A percentile compares a stretch with the other conserved stretches of the same genome.
Conservation (phyloP, 1,140 invertebrate species). For the Tetranychus urticae region DNA sequence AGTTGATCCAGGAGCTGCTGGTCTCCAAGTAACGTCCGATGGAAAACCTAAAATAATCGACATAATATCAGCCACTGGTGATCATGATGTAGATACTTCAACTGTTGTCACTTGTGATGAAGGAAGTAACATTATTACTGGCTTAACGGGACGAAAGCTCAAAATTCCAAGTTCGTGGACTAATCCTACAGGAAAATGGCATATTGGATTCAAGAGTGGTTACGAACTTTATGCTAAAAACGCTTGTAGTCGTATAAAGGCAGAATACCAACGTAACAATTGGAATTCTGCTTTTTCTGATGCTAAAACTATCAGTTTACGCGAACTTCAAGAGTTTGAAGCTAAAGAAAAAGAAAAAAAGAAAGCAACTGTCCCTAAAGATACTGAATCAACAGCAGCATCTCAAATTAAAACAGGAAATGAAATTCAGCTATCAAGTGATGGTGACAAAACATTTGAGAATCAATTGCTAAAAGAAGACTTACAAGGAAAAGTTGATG, state of each 20-base stretch:
- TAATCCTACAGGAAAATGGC: constrained; percentile 34
- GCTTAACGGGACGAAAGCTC: constrained; percentile 61
- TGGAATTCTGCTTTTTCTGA: constrained; percentile 38
- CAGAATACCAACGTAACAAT: too few species aligned
- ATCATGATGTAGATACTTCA: constrained; percentile 75
- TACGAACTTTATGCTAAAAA: constrained; percentile 61
- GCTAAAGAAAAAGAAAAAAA: constrained; percentile 47
- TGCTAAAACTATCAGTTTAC: too few species aligned
- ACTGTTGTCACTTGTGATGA: constrained; percentile 47
- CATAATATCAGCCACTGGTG: constrained; percentile 77
- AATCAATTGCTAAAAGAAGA: constrained; percentile 75
- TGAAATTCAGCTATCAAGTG: too few species aligned
- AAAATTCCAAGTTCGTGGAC: constrained; percentile 60
- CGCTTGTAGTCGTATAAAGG: constrained; percentile 20
- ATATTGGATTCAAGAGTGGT: constrained; percentile 55
- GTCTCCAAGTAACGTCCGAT: constrained; percentile 73
- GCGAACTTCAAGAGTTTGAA: constrained; percentile 23
- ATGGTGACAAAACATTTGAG: constrained; percentile 21
- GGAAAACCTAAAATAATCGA: constrained; percentile 82
- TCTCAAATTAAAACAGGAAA: too few species aligned
- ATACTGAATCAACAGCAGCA: constrained; percentile 13
- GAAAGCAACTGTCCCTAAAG: constrained; percentile 27
- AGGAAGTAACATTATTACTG: constrained; percentile 46
- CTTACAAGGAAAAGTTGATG: constrained; percentile 56
- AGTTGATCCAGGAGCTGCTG: constrained; percentile 79